Conservation (phyloP, 2,797 vertebrate species). For the Xiphophorus birchmanni region DNA sequence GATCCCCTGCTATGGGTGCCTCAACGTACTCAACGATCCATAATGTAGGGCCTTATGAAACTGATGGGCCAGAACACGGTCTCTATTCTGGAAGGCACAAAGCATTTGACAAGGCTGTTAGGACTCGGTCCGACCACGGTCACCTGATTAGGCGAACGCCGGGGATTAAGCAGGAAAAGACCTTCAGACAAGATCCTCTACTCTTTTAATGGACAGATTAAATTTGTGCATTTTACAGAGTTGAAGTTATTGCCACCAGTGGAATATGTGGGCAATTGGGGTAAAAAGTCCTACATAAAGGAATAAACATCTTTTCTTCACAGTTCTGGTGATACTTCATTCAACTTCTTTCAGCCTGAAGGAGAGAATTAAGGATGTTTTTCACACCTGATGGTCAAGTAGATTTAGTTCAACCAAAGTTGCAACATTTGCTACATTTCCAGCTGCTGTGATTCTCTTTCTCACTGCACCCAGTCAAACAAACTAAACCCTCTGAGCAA, state of each 20-base stretch:
- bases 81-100: constrained; percentile 80
- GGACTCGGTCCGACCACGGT: constrained; percentile 66
- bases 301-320: background rate
- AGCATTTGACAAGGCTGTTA: constrained; percentile 83
- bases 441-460: too few species aligned
- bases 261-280: background rate
- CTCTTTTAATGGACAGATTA: background rate
- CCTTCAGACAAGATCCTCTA: background rate
- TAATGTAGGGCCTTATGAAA: constrained; percentile 81
- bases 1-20: constrained; percentile 75
- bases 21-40: constrained; percentile 76
- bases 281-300: background rate
- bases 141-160: constrained; percentile 70
- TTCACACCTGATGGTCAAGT: too few species aligned
- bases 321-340: background rate
- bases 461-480: too few species aligned
- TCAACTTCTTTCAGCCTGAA: background rate
- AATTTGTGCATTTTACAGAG: constrained; percentile 15
- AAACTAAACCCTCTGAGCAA: too few species aligned
- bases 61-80: constrained; percentile 81
- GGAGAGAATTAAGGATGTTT: background rate
- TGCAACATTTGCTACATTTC: too few species aligned
- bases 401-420: too few species aligned
- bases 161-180: constrained; percentile 22
- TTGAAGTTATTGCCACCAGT: background rate